Percentiles rank a stretch among this genome's conserved stretches.
These are phyloP conservation scores for Latrodectus elegans DNA, from an alignment of 2,888 invertebrate species.

Conservation along the genomic window DNA sequence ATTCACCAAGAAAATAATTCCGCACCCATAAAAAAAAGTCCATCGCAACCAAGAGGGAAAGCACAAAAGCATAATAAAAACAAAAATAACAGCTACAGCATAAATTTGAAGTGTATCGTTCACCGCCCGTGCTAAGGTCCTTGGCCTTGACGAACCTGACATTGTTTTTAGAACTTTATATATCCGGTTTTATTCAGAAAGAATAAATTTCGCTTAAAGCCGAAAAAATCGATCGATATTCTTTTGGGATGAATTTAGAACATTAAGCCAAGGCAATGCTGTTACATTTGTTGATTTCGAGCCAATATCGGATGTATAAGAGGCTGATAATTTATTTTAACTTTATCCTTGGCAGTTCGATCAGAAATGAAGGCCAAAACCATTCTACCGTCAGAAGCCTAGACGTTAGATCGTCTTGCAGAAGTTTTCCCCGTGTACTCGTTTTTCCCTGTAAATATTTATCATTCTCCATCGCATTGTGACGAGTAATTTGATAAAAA, in stretches of 20 bases:
- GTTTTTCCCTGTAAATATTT: not conserved
- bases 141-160: slow-evolving; percentile 24
- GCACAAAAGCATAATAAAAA: slow-evolving; percentile 15
- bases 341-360: not conserved
- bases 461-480: no score
- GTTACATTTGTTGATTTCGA: not conserved
- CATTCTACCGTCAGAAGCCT: not conserved
- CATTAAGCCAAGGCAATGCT: not conserved
- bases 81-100: slow-evolving; percentile 27
- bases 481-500: no score
- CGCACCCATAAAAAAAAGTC: slow-evolving; percentile 22
- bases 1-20: slow-evolving; percentile 17
- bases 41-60: slow-evolving; percentile 43
- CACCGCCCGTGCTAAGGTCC: slow-evolving; percentile 32
- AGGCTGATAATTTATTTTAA: not conserved
- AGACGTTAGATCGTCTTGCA: not conserved
- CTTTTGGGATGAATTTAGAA: not conserved
- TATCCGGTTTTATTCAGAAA: not conserved
- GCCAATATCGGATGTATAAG: not conserved
- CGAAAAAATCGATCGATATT: not conserved
- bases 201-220: not conserved
- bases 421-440: not conserved
- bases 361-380: not conserved
- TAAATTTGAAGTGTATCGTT: slow-evolving; percentile 24
- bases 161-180: not conserved